Conservation (phyloP, 1,140 invertebrate species). For the Nomia melanderi region DNA sequence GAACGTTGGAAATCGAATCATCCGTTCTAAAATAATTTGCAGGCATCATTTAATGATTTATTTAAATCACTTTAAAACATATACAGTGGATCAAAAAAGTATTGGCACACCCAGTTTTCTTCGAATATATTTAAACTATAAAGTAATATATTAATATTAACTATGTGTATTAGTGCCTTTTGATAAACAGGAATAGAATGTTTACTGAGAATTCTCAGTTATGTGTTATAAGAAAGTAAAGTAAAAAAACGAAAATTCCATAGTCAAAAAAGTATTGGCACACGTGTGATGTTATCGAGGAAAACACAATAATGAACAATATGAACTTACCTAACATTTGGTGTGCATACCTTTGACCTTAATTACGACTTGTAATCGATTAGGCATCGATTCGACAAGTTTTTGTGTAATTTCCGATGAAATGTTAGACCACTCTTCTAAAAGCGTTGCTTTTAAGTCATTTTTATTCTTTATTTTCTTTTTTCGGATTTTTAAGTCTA, state of each 20-base stretch:
- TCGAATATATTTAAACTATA: not conserved
- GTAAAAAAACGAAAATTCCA: not conserved
- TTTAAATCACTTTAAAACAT: not conserved
- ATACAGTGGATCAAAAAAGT: not conserved
- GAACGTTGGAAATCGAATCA: no score
- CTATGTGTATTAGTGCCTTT: not conserved
- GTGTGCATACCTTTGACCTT: no score
- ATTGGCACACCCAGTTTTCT: no score
- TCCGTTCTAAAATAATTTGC: no score
- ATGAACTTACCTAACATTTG: not conserved
- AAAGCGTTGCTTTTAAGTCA: not conserved
- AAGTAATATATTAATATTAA: not conserved
- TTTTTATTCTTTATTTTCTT: not conserved
- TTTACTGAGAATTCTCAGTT: not conserved
- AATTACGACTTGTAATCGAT: no score
- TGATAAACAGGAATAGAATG: not conserved
- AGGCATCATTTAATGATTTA: no score
- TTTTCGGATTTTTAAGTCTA: not conserved
- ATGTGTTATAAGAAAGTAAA: not conserved
- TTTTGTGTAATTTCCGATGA: not conserved
- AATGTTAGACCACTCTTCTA: constrained; percentile 9
- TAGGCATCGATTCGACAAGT: not conserved
- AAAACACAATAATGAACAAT: not conserved
- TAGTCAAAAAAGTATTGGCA: not conserved
- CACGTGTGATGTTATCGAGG: not conserved